Evolutionary conservation across 2,113 vertebrate genomes (phyloP).

Genomic region (Archilochus colubris): DNA sequence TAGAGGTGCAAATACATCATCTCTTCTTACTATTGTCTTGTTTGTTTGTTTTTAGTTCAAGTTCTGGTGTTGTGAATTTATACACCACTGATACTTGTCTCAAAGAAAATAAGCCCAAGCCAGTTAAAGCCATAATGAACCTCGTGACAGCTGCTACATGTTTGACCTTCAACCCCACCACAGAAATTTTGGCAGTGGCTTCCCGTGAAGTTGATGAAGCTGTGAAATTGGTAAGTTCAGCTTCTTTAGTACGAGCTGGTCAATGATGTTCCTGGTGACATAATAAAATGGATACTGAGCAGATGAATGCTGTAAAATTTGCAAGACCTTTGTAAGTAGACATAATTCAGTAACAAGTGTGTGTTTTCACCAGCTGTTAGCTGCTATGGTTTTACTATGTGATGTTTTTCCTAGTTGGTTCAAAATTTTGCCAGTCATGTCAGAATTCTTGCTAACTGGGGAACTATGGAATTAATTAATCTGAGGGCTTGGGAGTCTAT

Average conservation of each 20-base stretch:
- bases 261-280: not conserved
- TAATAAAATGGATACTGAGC: not conserved
- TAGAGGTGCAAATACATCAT: not conserved
- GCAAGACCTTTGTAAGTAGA: not conserved
- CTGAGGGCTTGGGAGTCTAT: not conserved
- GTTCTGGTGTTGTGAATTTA: constrained; percentile 94
- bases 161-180: constrained; percentile 86
- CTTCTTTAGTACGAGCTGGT: not conserved
- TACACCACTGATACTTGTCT: constrained; percentile 89
- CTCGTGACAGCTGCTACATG: constrained; percentile 86
- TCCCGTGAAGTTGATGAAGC: constrained; percentile 86
- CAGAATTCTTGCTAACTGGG: not conserved
- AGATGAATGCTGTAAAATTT: not conserved
- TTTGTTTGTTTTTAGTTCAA: constrained; percentile 66
- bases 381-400: not conserved
- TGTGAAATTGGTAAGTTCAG: constrained; percentile 83
- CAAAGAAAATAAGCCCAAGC: constrained; percentile 81
- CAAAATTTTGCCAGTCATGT: not conserved
- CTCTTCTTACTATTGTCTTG: too few relatives aligned
- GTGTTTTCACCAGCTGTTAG: not conserved
- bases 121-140: constrained; percentile 91
- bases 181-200: constrained; percentile 90
- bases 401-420: not conserved
- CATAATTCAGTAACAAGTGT: not conserved
- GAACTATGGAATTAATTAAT: not conserved